Evolutionary conservation across 2,113 vertebrate genomes (phyloP).

Genomic region (Shinisaurus crocodilurus): DNA sequence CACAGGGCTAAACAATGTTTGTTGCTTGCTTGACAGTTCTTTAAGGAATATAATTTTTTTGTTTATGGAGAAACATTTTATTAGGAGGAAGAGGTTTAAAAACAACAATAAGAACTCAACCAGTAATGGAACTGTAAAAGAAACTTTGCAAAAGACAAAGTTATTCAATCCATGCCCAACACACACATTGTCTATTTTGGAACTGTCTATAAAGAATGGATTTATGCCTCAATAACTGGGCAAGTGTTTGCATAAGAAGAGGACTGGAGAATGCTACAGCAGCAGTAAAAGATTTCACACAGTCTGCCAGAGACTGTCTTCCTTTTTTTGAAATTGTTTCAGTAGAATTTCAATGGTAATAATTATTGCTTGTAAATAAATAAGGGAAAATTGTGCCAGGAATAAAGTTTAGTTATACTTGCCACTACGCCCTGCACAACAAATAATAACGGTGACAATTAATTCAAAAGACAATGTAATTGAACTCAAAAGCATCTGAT

Average conservation of each 20-base stretch:
- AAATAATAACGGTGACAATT: background rate
- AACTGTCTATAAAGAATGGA: conserved; percentile 28
- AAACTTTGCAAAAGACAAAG: conserved; percentile 17
- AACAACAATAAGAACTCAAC: background rate
- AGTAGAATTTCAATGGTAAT: conserved; percentile 33
- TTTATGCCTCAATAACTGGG: conserved; percentile 49
- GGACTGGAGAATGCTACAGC: background rate
- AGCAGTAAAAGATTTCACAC: background rate
- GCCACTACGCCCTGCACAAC: background rate
- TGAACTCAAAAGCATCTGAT: conserved; percentile 20
- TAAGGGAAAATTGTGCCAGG: background rate
- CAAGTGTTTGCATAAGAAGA: conserved; percentile 23
- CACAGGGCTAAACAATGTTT: background rate
- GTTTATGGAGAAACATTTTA: conserved; percentile 30
- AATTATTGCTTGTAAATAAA: background rate
- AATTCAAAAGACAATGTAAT: conserved; percentile 21
- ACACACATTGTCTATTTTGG: conserved; percentile 38
- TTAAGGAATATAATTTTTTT: background rate
- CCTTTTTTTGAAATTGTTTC: conserved; percentile 18
- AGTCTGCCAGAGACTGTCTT: conserved; percentile 32
- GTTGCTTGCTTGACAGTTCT: background rate
- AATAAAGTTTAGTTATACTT: background rate
- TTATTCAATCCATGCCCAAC: conserved; percentile 37
- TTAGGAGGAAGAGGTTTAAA: conserved; percentile 20
- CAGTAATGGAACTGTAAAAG: background rate